Percentiles rank a stretch among this genome's conserved stretches.
Evolutionary conservation across 2,113 vertebrate genomes (phyloP).

Genomic region (Otus sunia): DNA sequence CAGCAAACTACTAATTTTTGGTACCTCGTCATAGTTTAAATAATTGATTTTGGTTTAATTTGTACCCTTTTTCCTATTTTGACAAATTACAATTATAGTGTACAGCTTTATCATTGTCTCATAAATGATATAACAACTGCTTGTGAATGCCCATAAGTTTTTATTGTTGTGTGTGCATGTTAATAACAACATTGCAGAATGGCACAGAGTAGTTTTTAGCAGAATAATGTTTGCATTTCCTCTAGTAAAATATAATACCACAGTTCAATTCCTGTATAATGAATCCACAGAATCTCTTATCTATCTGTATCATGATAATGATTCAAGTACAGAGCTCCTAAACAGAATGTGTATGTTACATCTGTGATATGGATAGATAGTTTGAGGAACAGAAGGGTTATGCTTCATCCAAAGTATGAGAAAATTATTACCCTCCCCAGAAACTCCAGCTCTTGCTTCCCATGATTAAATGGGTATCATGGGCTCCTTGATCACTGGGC

Average conservation of each 20-base stretch:
- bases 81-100: not conserved
- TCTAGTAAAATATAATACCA: not conserved
- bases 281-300: not conserved
- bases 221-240: not conserved
- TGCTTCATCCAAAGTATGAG: not conserved
- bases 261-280: not conserved
- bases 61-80: not conserved
- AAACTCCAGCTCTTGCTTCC: not conserved
- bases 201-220: not conserved
- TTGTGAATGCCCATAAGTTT: slow-evolving; percentile 34
- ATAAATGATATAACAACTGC: slow-evolving; percentile 45
- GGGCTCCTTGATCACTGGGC: not conserved
- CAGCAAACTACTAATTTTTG: not conserved
- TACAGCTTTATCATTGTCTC: slow-evolving; percentile 44
- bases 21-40: not conserved
- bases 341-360: not conserved
- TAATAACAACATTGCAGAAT: slow-evolving; percentile 5
- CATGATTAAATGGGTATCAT: not conserved
- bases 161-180: slow-evolving; percentile 24
- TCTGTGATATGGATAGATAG: not conserved
- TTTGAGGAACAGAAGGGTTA: not conserved
- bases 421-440: not conserved
- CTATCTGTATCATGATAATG: not conserved
- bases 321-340: not conserved
- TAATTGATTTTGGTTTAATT: slow-evolving; percentile 17